Conservation (phyloP, 2,113 vertebrate genomes). For the Carollia perspicillata region DNA sequence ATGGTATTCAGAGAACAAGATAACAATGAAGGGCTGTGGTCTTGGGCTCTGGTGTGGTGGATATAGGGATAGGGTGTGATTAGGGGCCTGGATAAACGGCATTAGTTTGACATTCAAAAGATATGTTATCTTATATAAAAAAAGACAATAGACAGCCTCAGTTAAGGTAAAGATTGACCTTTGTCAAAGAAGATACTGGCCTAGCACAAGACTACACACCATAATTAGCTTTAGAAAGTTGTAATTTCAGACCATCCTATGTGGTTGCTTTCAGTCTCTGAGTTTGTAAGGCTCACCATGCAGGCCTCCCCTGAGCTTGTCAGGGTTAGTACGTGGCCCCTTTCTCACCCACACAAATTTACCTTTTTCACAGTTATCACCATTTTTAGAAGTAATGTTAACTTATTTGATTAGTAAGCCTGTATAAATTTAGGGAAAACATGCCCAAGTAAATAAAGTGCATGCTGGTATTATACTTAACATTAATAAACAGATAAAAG, state of each 20-base stretch:
- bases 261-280: background rate
- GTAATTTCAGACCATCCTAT: background rate
- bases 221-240: background rate
- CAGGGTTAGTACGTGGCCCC: background rate
- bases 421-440: background rate
- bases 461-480: background rate
- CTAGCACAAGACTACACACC: background rate
- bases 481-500: background rate
- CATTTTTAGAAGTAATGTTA: background rate
- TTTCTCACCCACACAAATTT: background rate
- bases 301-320: background rate
- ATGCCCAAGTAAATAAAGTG: background rate
- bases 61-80: background rate
- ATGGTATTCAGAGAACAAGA: background rate
- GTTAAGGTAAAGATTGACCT: background rate
- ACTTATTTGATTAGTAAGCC: constrained; percentile 23
- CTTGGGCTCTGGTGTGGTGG: background rate
- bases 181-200: background rate
- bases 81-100: background rate
- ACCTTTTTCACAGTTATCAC: background rate
- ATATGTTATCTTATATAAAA: background rate
- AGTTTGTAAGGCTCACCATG: background rate
- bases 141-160: background rate
- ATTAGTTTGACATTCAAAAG: background rate
- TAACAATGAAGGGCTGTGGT: background rate